A percentile compares a stretch with the other conserved stretches of the same genome.
Conservation (phyloP, 2,797 vertebrate genomes). For the Acestrorhynchus altus region DNA sequence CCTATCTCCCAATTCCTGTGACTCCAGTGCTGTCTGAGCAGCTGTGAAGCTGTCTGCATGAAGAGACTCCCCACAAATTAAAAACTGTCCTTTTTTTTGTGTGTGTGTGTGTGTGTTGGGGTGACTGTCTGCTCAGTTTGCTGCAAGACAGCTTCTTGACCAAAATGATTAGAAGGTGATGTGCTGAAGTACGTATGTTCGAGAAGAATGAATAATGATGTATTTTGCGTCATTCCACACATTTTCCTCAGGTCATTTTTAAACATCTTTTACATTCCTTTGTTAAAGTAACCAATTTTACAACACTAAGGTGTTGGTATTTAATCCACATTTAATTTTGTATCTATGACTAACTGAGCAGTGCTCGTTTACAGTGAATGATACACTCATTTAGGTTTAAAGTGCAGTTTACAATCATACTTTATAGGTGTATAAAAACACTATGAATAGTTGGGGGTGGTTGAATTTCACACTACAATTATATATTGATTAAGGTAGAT, state of each 20-base stretch:
- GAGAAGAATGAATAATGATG: background rate
- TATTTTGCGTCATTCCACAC: background rate
- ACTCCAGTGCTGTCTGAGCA: background rate
- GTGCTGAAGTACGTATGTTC: background rate
- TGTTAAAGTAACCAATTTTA: conserved; percentile 13
- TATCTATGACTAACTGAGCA: background rate
- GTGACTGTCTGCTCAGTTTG: background rate
- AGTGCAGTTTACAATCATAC: conserved; percentile 25
- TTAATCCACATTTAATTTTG: background rate
- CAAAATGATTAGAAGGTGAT: background rate
- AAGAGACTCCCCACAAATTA: background rate
- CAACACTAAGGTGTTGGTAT: conserved; percentile 8
- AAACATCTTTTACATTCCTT: conserved; percentile 1
- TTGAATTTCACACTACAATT: background rate
- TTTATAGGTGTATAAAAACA: background rate
- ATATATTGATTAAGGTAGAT: background rate
- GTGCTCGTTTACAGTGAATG: conserved; percentile 41
- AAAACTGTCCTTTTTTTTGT: background rate
- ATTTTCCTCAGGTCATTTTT: conserved; percentile 23
- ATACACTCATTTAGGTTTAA: conserved; percentile 5
- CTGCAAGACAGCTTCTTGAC: background rate
- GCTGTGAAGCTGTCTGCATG: background rate
- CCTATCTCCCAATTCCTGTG: background rate
- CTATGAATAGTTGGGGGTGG: background rate
- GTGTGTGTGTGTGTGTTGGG: background rate